Percentiles rank a stretch among this genome's conserved stretches.
phyloP scores from a whole-genome alignment of 1,140 invertebrate genomes.

The Listronotus bonariensis region DNA sequence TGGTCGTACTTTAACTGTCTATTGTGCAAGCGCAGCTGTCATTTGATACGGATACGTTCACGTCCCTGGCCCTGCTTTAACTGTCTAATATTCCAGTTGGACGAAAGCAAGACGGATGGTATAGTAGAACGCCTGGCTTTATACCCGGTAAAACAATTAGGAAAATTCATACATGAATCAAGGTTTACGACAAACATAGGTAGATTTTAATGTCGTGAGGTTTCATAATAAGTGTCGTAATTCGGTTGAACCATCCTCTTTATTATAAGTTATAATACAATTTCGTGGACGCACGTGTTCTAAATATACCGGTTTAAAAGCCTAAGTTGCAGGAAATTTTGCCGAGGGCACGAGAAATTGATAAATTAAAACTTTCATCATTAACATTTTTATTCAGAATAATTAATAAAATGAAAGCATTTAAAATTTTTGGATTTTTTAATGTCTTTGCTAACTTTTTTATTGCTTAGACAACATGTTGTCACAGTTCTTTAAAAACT shows the following conservation, averaged over 20 bases:
- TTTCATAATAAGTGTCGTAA: background rate
- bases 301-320: constrained; percentile 4
- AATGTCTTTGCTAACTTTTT: constrained; percentile 17
- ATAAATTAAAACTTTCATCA: constrained; percentile 26
- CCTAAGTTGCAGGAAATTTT: constrained; percentile 1
- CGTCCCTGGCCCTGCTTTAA: too few relatives aligned
- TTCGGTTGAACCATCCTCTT: background rate
- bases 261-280: constrained; percentile 9
- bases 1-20: too few relatives aligned
- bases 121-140: too few relatives aligned
- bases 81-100: too few relatives aligned
- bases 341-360: constrained; percentile 4
- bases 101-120: too few relatives aligned
- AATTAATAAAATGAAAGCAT: constrained; percentile 27
- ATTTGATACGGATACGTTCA: too few relatives aligned
- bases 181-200: too few relatives aligned
- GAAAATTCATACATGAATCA: too few relatives aligned
- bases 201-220: too few relatives aligned
- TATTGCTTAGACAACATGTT: background rate
- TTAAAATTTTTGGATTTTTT: constrained; percentile 16
- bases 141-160: too few relatives aligned
- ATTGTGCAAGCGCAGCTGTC: too few relatives aligned
- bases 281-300: constrained; percentile 8
- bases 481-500: too few relatives aligned
- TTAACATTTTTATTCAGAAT: constrained; percentile 29